A percentile compares a stretch with the other conserved stretches of the same genome.
phyloP scores from a whole-genome alignment of 2,113 vertebrate species.

The Osmerus eperlanus region DNA sequence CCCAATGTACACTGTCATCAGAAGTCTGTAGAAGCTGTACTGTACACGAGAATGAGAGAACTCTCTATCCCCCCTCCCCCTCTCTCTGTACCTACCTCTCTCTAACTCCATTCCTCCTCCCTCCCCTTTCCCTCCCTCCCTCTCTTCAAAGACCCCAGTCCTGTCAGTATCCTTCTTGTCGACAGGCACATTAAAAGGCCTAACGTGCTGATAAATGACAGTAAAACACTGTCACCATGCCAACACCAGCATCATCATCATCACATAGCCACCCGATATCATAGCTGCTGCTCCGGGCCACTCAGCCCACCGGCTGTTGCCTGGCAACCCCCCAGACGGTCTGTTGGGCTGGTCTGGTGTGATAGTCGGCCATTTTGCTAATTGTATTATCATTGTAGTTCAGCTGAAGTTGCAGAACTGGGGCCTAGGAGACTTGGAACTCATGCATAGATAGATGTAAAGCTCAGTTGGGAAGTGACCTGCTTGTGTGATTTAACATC shows the following conservation, averaged over 20 bases:
- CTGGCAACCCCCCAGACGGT: conserved; percentile 69
- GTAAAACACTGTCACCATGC: conserved; percentile 39
- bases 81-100: not conserved
- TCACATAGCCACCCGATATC: conserved; percentile 4
- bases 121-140: conserved; percentile 32
- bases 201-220: conserved; percentile 66
- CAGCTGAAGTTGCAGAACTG: no score
- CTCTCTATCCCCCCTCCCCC: not conserved
- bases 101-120: conserved; percentile 19
- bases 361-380: no score
- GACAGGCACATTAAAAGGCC: not conserved
- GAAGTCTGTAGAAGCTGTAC: not conserved
- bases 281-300: conserved; percentile 44
- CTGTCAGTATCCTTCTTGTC: conserved; percentile 30
- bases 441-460: no score
- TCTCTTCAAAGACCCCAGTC: conserved; percentile 21
- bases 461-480: no score
- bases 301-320: conserved; percentile 60
- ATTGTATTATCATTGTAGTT: no score
- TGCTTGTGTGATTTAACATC: no score
- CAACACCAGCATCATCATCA: no score
- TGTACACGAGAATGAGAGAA: not conserved
- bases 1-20: no score
- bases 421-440: no score
- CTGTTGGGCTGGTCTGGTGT: conserved; percentile 41